phyloP scores from a whole-genome alignment of 2,888 invertebrate species.

The Ochropleura leucogaster region DNA sequence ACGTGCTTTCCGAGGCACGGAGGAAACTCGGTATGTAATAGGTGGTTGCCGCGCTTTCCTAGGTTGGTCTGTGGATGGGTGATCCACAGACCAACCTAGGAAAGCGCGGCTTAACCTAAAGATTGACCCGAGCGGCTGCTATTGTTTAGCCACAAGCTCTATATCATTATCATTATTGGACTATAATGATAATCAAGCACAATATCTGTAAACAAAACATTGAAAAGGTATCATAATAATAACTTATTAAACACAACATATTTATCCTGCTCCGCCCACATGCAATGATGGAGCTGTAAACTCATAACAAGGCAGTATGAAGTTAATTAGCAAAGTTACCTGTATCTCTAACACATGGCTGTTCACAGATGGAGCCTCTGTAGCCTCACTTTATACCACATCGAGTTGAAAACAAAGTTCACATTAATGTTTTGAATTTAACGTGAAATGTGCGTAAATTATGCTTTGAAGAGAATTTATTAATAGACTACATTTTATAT shows the following conservation, averaged over 20 bases:
- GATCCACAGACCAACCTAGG: too few species aligned
- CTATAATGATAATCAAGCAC: too few species aligned
- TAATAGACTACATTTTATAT: not conserved
- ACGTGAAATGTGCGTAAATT: slow-evolving; percentile 50
- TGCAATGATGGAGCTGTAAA: slow-evolving; percentile 54
- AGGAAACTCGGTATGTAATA: too few species aligned
- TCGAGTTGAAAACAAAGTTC: slow-evolving; percentile 57
- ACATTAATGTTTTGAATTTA: slow-evolving; percentile 40
- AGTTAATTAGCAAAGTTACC: slow-evolving; percentile 71
- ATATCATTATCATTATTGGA: too few species aligned
- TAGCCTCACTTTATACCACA: slow-evolving; percentile 45
- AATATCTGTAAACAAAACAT: not conserved
- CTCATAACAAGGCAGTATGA: slow-evolving; percentile 64
- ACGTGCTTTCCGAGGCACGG: too few species aligned
- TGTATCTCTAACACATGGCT: slow-evolving; percentile 53
- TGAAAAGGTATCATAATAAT: not conserved
- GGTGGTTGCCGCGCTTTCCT: too few species aligned
- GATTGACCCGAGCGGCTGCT: too few species aligned
- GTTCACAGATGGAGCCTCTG: slow-evolving; percentile 26
- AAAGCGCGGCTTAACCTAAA: too few species aligned
- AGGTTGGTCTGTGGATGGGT: too few species aligned
- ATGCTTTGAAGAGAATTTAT: slow-evolving; percentile 16
- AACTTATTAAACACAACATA: slow-evolving; percentile 13
- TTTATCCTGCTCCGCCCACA: slow-evolving; percentile 25
- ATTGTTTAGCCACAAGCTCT: too few species aligned